These are phyloP conservation scores for Ophion ventricosus DNA, from an alignment of 2,888 invertebrate genomes.

Conservation along the genomic window DNA sequence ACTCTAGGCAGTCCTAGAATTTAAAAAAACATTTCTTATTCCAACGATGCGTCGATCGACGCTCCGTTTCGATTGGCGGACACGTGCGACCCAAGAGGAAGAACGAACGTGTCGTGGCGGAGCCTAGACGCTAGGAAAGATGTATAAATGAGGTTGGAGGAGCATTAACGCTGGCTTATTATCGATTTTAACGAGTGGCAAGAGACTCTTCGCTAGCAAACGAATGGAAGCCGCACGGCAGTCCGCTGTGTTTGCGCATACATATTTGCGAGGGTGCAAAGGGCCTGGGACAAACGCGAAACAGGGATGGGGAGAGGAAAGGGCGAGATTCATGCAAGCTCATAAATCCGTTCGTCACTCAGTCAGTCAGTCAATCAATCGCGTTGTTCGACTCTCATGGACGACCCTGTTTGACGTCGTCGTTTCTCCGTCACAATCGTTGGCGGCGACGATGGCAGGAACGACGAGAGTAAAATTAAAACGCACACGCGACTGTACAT, in stretches of 20 bases:
- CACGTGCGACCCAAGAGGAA: background rate
- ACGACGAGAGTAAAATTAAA: conserved; percentile 77
- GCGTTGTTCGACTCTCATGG: conserved; percentile 69
- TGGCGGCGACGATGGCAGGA: conserved; percentile 40
- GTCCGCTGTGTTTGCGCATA: conserved; percentile 68
- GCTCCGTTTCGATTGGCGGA: too few relatives aligned
- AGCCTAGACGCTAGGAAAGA: conserved; percentile 25
- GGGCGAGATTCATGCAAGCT: conserved; percentile 62
- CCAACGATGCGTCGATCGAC: too few relatives aligned
- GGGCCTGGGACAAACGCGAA: conserved; percentile 46
- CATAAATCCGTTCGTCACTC: conserved; percentile 69
- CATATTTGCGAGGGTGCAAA: conserved; percentile 69
- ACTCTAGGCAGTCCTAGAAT: too few relatives aligned
- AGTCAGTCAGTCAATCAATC: conserved; percentile 78
- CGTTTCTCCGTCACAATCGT: conserved; percentile 27
- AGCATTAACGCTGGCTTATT: conserved; percentile 63
- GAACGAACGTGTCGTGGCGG: background rate
- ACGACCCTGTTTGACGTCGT: conserved; percentile 25
- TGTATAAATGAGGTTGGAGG: conserved; percentile 48
- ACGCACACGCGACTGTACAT: conserved; percentile 72
- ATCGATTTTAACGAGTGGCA: conserved; percentile 57
- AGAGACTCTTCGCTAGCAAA: conserved; percentile 40
- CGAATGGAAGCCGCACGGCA: conserved; percentile 45
- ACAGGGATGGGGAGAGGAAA: conserved; percentile 10
- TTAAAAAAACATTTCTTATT: too few relatives aligned